Evolutionary conservation across 1,140 invertebrate genomes (phyloP).

Genomic region (Eriocheir sinensis): DNA sequence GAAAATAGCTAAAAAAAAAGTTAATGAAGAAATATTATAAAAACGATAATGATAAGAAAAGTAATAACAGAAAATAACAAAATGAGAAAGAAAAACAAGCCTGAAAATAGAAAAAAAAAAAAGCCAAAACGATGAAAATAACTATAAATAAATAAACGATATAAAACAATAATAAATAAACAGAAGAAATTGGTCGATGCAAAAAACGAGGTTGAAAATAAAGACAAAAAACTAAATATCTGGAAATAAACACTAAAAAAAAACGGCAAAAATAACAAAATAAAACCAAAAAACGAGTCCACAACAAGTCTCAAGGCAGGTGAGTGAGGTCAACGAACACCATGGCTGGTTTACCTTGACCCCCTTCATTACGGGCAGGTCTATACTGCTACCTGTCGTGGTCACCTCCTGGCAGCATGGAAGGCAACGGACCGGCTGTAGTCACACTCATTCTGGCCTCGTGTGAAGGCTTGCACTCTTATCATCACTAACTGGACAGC

Average conservation of each 20-base stretch:
- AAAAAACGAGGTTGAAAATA: neutral
- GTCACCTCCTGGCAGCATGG: constrained; percentile 65
- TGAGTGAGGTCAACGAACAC: neutral
- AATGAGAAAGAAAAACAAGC: neutral
- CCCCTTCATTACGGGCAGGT: constrained; percentile 65
- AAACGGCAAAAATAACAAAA: neutral
- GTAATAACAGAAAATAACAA: neutral
- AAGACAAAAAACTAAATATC: neutral
- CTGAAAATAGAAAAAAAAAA: neutral
- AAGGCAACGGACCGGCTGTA: constrained; percentile 1
- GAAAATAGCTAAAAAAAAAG: too few species aligned
- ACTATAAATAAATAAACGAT: too few species aligned
- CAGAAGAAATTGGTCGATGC: neutral
- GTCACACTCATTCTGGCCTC: neutral
- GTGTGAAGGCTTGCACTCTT: too few species aligned
- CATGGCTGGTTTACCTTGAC: constrained; percentile 62
- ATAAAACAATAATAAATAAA: neutral
- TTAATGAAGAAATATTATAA: too few species aligned
- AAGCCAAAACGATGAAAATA: neutral
- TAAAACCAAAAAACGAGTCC: neutral
- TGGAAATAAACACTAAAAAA: neutral
- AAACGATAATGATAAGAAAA: too few species aligned
- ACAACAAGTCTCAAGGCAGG: neutral
- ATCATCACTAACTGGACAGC: too few species aligned
- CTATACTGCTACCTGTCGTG: constrained; percentile 72